Evolutionary conservation across 2,797 vertebrate species (phyloP), one percentile per base, ranked within the genome.

Genomic region (Brachyrhaphis roseni): DNA sequence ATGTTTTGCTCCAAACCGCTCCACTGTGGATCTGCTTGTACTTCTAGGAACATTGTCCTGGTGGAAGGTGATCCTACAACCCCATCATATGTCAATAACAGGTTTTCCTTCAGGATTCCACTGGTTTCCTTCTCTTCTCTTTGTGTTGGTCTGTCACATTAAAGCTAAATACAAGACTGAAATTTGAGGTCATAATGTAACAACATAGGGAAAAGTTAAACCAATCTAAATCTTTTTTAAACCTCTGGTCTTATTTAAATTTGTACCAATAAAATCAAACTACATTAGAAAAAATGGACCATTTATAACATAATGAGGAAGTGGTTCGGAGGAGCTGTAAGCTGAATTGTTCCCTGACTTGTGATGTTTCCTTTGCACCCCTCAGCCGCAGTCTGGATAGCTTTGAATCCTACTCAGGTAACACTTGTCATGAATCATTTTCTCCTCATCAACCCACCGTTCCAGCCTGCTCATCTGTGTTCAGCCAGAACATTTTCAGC

Each of bases 391-490:
- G 95, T 96, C 93, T 96, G 96, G 95, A 96, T 95, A 96, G 95
- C 94, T 97, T 96, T 95, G 95, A 95, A 88, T 94, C 95, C 79
- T 95, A 93, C 90, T 94, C 95, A 97, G 96, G 96, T 97, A 97
- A 97, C 89, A 5, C 80, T 39, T n/a, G 74, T 81, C 86, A 74
- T 36, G 26, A 75, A 75, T 87, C 87, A 91, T 88, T 75, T 43
- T 80, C 79, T 59, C 81, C n/a, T 31, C 72, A 80, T 85, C 82
- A 68, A 83, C 62, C 72, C 76, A 91, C 87, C 80, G 57, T 85
- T 86, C 72, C 80, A 81, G 62, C 82, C 68, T 45, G 80, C 92
- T 91, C 85, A 92, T 92, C 85, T 87, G 85, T 93, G 78, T 90
- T 80, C 72, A 64, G 55, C 55, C 68, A 53, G 73, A 70, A 49